Conservation (phyloP, 2,888 invertebrate species). For the Heliconius ethilla region DNA sequence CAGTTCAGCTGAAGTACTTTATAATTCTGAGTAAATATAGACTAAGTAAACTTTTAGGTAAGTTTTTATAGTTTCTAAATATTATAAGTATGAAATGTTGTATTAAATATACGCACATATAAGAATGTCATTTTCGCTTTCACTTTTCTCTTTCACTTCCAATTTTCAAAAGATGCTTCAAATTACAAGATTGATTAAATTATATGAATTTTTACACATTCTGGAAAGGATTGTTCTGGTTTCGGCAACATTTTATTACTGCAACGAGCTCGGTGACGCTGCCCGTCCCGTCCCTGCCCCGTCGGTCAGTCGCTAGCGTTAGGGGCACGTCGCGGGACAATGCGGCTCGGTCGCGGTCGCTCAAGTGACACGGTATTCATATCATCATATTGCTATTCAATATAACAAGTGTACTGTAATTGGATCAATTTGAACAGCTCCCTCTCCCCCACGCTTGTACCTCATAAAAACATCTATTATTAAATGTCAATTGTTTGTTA, state of each 20-base stretch:
- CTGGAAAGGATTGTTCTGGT: background rate
- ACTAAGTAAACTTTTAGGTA: constrained; percentile 2
- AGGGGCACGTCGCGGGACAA: background rate
- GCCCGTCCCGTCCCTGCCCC: too few relatives aligned
- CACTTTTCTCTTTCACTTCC: background rate
- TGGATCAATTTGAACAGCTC: background rate
- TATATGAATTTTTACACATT: background rate
- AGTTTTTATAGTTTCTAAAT: background rate
- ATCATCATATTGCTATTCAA: constrained; percentile 14
- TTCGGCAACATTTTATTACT: background rate
- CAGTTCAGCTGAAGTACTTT: background rate
- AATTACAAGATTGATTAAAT: background rate
- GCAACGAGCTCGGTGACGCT: background rate
- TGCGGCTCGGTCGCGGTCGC: background rate
- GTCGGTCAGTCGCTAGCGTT: background rate
- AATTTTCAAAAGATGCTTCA: too few relatives aligned
- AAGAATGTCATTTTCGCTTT: background rate
- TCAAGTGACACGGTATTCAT: background rate
- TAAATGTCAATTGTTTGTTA: background rate
- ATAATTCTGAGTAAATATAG: background rate
- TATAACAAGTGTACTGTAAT: constrained; percentile 23
- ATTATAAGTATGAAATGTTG: background rate
- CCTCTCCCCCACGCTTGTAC: background rate
- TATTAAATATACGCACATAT: background rate
- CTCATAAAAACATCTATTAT: background rate